Evolutionary conservation across 2,888 invertebrate species (phyloP).

Genomic region (Orthosia cruda): DNA sequence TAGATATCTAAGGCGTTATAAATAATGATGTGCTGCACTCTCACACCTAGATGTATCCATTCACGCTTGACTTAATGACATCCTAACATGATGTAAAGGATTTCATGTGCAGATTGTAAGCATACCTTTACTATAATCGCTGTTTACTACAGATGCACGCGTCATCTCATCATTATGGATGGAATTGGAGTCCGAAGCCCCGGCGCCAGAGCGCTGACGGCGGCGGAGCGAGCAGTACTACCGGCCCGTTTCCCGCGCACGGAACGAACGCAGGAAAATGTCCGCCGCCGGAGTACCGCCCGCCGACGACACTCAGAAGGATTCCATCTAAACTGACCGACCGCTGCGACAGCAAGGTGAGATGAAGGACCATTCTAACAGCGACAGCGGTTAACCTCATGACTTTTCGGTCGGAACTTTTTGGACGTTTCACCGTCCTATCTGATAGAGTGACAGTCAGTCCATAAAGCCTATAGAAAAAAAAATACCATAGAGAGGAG

Average conservation of each 20-base stretch:
- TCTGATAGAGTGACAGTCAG: too few species aligned
- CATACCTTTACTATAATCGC: background rate
- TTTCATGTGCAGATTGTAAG: background rate
- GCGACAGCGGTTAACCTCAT: too few species aligned
- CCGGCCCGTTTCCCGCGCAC: constrained; percentile 88
- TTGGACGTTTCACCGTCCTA: too few species aligned
- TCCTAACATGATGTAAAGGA: background rate
- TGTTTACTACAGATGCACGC: constrained; percentile 75
- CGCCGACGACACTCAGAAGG: constrained; percentile 79
- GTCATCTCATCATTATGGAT: constrained; percentile 89
- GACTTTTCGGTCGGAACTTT: too few species aligned
- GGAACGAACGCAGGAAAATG: constrained; percentile 88
- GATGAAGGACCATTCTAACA: background rate
- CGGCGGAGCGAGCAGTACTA: constrained; percentile 91
- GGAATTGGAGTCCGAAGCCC: constrained; percentile 87
- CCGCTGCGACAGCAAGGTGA: constrained; percentile 42
- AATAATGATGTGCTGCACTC: background rate
- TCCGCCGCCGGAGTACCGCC: constrained; percentile 89
- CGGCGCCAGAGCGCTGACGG: constrained; percentile 89
- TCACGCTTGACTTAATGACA: background rate
- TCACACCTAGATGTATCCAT: background rate
- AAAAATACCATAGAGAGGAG: too few species aligned
- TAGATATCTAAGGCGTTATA: too few species aligned
- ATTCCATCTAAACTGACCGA: constrained; percentile 73
- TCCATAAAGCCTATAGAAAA: too few species aligned